Conservation (phyloP, 2,797 vertebrate species). For the Silurus lanzhouensis region DNA sequence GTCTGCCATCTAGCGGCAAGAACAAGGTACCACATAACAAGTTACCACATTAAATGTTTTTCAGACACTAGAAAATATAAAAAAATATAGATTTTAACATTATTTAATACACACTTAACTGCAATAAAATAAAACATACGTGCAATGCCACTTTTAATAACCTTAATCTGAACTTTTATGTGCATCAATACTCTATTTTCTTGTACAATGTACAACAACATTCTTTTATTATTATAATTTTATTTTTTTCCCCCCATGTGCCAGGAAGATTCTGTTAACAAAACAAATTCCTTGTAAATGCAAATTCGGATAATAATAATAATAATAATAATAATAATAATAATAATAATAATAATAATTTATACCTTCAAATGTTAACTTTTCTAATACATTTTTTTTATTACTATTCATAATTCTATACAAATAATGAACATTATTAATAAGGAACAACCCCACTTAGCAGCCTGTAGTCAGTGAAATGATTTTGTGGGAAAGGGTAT, state of each 20-base stretch:
- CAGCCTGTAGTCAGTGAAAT: background rate
- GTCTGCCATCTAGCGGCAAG: background rate
- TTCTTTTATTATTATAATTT: no score
- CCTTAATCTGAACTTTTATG: no score
- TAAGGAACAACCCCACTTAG: background rate
- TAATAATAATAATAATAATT: background rate
- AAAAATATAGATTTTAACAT: background rate
- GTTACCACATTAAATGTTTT: background rate
- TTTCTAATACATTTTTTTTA: background rate
- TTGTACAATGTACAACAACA: no score
- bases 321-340: background rate
- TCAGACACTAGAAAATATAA: background rate
- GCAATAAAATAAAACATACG: no score
- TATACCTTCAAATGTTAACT: background rate
- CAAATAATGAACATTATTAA: no score
- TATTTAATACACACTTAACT: no score
- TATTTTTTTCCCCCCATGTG: no score
- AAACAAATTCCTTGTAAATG: no score
- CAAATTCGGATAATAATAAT: no score
- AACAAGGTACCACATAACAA: background rate
- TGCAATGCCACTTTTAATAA: no score
- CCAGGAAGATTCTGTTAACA: no score
- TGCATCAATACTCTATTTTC: no score
- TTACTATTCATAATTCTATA: background rate
- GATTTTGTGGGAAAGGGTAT: background rate